Evolutionary conservation across 2,113 vertebrate genomes (phyloP).

Genomic region (Rhagologus leucostigma): DNA sequence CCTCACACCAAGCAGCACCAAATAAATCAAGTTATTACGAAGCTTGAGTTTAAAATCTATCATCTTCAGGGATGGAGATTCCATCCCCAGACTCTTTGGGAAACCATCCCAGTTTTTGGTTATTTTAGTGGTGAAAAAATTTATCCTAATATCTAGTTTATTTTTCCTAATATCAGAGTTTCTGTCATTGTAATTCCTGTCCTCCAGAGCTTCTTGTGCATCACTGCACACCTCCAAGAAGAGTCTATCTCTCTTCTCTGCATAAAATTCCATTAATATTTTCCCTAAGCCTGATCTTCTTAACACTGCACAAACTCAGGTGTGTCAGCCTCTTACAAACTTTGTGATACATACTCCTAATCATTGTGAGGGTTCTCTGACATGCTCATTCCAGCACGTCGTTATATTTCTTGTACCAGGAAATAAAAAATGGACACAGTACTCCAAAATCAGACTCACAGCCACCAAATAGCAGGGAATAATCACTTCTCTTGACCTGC

Average conservation of each 20-base stretch:
- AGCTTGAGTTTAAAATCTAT: not conserved
- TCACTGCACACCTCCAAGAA: not conserved
- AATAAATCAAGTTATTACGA: not conserved
- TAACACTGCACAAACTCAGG: not conserved
- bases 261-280: not conserved
- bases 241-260: not conserved
- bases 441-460: not conserved
- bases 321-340: not conserved
- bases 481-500: not conserved
- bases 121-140: not conserved
- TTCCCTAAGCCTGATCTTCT: not conserved
- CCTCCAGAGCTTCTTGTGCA: not conserved
- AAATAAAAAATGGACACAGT: not conserved
- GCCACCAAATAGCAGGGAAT: not conserved
- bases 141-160: not conserved
- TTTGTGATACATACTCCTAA: not conserved
- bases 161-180: not conserved
- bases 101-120: accelerated
- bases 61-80: not conserved
- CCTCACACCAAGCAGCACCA: not conserved
- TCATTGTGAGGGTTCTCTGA: not conserved
- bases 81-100: not conserved
- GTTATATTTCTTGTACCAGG: not conserved
- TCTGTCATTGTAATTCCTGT: not conserved
- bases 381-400: accelerated